These are phyloP conservation scores for Polydrusus tereticollis DNA, from an alignment of 2,888 invertebrate genomes.

Conservation along the genomic window DNA sequence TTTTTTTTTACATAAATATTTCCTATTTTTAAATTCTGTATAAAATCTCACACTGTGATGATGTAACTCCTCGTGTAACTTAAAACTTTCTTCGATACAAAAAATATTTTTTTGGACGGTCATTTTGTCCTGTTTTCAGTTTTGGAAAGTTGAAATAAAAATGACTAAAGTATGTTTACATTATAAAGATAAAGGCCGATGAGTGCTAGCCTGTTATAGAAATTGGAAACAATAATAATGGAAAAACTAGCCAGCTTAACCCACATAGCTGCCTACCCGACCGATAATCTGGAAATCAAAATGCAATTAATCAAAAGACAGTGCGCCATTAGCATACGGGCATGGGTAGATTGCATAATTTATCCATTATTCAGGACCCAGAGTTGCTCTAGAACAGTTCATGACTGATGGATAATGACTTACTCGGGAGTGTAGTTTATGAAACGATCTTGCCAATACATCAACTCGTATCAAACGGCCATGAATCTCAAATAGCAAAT, in stretches of 20 bases:
- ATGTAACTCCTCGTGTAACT: too few species aligned
- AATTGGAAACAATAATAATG: constrained; percentile 36
- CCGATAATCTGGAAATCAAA: constrained; percentile 66
- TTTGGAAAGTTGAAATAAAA: too few species aligned
- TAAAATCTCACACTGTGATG: too few species aligned
- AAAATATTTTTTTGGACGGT: too few species aligned
- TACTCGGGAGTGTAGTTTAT: constrained; percentile 54
- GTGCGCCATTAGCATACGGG: constrained; percentile 62
- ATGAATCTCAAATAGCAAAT: constrained; percentile 49
- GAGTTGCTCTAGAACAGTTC: constrained; percentile 51
- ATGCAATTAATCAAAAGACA: constrained; percentile 65
- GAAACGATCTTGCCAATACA: constrained; percentile 51
- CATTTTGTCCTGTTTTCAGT: too few species aligned
- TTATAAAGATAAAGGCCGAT: background rate
- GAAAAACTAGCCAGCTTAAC: constrained; percentile 46
- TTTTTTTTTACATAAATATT: too few species aligned
- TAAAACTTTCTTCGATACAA: too few species aligned
- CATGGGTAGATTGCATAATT: constrained; percentile 62
- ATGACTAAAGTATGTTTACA: too few species aligned
- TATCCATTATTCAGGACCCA: constrained; percentile 60
- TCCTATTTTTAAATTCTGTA: too few species aligned
- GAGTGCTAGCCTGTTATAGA: background rate
- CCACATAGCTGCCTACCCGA: constrained; percentile 59
- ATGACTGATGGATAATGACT: constrained; percentile 62
- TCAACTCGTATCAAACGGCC: constrained; percentile 49